phyloP scores from a whole-genome alignment of 1,140 invertebrate genomes.

The Cydia strobilella region DNA sequence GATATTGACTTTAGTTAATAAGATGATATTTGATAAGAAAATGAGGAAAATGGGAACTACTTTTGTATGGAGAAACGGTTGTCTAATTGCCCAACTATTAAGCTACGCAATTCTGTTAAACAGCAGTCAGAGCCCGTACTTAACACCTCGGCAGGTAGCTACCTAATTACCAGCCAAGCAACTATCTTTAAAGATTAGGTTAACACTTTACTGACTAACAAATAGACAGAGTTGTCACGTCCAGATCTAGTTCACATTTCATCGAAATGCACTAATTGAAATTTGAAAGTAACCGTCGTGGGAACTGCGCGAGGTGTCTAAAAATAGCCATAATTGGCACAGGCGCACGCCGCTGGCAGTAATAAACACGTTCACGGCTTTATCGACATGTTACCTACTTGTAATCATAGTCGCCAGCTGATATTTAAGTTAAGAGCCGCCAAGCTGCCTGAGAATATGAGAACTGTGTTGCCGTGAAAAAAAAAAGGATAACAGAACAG shows the following conservation, averaged over 20 bases:
- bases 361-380: conserved; percentile 9
- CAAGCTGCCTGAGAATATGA: too few species aligned
- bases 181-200: not conserved
- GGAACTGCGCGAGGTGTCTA: conserved; percentile 5
- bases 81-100: too few species aligned
- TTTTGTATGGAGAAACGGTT: too few species aligned
- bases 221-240: not conserved
- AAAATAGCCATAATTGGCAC: conserved; percentile 7
- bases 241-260: not conserved
- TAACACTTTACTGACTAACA: conserved; percentile 9
- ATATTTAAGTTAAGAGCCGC: too few species aligned
- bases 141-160: not conserved
- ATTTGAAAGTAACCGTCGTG: conserved; percentile 14
- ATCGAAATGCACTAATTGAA: conserved; percentile 10
- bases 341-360: not conserved
- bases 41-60: too few species aligned
- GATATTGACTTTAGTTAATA: too few species aligned
- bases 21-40: too few species aligned
- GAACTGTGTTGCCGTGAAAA: too few species aligned
- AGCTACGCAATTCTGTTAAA: too few species aligned
- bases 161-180: not conserved
- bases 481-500: too few species aligned
- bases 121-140: not conserved
- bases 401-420: too few species aligned
- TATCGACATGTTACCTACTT: not conserved